Conservation (phyloP, 2,797 vertebrate genomes). For the Acrocephalus scirpaceus region DNA sequence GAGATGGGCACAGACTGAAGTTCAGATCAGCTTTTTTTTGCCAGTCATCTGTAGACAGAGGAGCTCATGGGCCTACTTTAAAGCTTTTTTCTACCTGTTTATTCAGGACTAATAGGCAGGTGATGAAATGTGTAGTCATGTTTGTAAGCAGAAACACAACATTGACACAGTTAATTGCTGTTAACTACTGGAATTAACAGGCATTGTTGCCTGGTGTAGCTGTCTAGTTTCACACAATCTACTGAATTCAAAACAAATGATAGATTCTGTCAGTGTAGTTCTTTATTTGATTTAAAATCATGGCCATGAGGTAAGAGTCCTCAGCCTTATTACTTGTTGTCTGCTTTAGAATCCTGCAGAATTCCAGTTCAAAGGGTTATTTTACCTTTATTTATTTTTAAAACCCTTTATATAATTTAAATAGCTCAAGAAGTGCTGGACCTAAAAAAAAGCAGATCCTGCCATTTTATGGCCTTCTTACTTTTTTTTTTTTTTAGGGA, state of each 20-base stretch:
- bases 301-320: not conserved
- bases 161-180: not conserved
- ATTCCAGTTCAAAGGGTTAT: not conserved
- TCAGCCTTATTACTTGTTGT: not conserved
- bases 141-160: not conserved
- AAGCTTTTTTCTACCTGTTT: not conserved
- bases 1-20: not conserved
- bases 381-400: not conserved
- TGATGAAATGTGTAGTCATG: not conserved
- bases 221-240: not conserved
- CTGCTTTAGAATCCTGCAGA: not conserved
- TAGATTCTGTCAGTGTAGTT: not conserved
- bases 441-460: conserved; percentile 17
- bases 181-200: not conserved
- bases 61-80: not conserved
- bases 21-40: not conserved
- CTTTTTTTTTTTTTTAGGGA: not conserved
- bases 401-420: not conserved
- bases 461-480: not conserved
- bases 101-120: not conserved
- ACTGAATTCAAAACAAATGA: not conserved
- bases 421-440: not conserved
- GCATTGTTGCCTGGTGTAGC: not conserved
- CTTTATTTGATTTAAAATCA: not conserved
- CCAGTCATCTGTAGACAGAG: not conserved